Evolutionary conservation across 2,888 invertebrate genomes (phyloP), one percentile per base, ranked within the genome.

Genomic region (Mayetiola destructor): DNA sequence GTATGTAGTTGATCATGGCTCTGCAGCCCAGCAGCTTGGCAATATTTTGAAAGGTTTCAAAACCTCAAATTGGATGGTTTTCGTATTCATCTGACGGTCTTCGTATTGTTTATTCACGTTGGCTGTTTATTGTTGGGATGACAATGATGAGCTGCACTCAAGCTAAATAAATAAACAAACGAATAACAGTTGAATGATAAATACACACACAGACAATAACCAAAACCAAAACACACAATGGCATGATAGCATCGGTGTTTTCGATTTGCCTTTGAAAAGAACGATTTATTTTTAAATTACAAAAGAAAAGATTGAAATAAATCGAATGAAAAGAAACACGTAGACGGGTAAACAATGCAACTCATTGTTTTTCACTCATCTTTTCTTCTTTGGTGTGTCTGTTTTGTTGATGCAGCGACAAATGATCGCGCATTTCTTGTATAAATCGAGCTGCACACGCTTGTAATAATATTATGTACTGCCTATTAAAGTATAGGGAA

Each of bases 131-230:
- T 48, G 23, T 48, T 20, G 48, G n/a, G n/a, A 48, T 48, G 48
- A 48, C 48, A 48, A 48, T 48, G 48, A 48, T 27, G 48, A 48
- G 48, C 27, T 48, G 48, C 48, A 48, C 48, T 48, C 48, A 48
- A 20, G 8, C 4, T 16, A 48, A 48, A 48, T 27, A 48, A 48
- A 39, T 27, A 4, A 37, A 37, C 8, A 37, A 12, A 37, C 37
- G 27, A 16, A n/a, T n/a, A n/a, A 48, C 27, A 4, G 14, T 27
- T 16, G 27, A 48, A 48, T 48, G 48, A 27, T 48, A 48, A 27
- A 48, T 48, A 27, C 6, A 48, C 27, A 42, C 6, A 36, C n/a
- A n/a, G n/a, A n/a, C n/a, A n/a, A n/a, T n/a, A n/a, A n/a, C n/a
- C n/a, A n/a, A n/a, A n/a, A n/a, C n/a, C n/a, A n/a, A n/a, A n/a